These are phyloP conservation scores for Tipula unca DNA, from an alignment of 2,888 invertebrate species.

Conservation along the genomic window DNA sequence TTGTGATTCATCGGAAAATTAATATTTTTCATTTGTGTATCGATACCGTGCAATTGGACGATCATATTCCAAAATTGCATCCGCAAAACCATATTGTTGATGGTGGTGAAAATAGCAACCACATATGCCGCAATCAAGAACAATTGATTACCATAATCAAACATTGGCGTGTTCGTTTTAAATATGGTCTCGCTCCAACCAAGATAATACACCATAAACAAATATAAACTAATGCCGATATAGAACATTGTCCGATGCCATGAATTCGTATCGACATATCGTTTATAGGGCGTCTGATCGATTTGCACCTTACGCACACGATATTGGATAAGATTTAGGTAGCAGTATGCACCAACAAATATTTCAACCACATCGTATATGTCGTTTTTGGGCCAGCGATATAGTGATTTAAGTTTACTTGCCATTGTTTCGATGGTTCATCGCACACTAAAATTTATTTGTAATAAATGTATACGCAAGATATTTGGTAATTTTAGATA, in stretches of 20 bases:
- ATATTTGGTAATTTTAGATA: neutral
- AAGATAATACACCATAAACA: neutral
- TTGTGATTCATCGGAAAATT: neutral
- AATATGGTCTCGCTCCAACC: neutral
- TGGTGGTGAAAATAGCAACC: neutral
- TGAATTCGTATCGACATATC: neutral
- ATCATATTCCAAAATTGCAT: neutral
- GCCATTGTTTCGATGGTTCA: neutral
- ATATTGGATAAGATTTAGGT: neutral
- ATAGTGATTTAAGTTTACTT: neutral
- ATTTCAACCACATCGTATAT: neutral
- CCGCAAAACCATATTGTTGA: neutral
- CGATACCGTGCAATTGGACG: neutral
- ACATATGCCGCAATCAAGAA: neutral
- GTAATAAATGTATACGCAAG: neutral
- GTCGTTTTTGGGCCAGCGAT: neutral
- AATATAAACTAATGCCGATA: neutral
- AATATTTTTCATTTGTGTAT: neutral
- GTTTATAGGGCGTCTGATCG: neutral
- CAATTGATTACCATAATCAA: neutral
- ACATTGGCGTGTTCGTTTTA: neutral
- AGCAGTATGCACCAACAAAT: neutral
- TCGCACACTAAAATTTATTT: neutral
- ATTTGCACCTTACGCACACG: neutral
- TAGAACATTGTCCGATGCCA: neutral